Evolutionary conservation across 2,797 vertebrate species (phyloP).

Genomic region (Danio albolineatus): DNA sequence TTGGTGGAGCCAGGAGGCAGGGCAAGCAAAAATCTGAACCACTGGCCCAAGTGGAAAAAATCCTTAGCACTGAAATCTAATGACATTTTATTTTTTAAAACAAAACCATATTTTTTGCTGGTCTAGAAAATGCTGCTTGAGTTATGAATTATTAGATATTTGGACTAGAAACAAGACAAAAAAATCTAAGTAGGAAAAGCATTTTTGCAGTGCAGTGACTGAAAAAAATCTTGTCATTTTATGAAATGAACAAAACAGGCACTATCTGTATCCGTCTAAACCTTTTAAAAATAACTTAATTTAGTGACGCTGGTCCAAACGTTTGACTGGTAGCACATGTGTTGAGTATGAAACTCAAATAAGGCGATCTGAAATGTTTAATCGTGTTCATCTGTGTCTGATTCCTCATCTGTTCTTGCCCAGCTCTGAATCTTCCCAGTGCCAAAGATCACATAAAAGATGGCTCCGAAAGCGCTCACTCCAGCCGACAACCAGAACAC

Average conservation of each 20-base stretch:
- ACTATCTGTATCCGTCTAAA: not conserved
- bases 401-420: slow-evolving; percentile 74
- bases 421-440: slow-evolving; percentile 80
- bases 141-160: no score
- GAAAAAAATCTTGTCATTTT: not conserved
- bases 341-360: not conserved
- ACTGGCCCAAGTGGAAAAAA: no score
- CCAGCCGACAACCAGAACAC: slow-evolving; percentile 80
- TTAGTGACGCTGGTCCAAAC: not conserved
- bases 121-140: no score
- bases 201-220: not conserved
- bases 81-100: no score
- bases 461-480: slow-evolving; percentile 71
- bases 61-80: no score
- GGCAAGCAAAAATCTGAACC: no score
- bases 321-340: not conserved
- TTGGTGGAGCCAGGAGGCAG: no score
- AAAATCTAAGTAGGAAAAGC: no score
- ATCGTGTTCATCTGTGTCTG: slow-evolving; percentile 23
- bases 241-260: not conserved
- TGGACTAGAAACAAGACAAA: no score
- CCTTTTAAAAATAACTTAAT: not conserved
- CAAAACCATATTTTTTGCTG: no score
- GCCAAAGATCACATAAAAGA: slow-evolving; percentile 76
- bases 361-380: slow-evolving; percentile 7